Evolutionary conservation across 2,888 invertebrate species (phyloP), one percentile per base, ranked within the genome.

Genomic region (Diaprepes abbreviatus): DNA sequence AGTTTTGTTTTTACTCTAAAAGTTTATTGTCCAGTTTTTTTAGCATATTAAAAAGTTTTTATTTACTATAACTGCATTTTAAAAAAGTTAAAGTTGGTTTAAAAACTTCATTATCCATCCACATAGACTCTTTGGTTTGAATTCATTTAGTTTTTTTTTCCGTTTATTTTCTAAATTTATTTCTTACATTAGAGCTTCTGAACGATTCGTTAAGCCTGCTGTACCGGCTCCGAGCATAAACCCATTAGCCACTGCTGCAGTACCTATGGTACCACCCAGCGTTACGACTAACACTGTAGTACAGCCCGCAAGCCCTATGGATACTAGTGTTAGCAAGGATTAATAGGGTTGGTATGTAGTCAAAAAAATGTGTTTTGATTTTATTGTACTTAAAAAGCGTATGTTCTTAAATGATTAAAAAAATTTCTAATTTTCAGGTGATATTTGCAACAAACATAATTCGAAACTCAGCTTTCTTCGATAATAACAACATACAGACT

Each of bases 191-290:
- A 71, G 71, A 40, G 48, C 71, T 57, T 71, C 71, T 78, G 94
- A 94, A 82, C 88, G 94, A 77, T 95, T 95, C 81, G 92, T 94
- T 70, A 95, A 95, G 84, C 95, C 95, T 70, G 94, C 94, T 70
- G 90, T 93, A 82, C 94, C 93, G 70, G 84, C 84, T 52, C 70
- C 70, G 16, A 73, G 59, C 33, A 52, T 64, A 59, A 63, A 28
- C 9, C 40, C 59, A 24, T 31, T 58, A 10, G 40, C 6, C 1
- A 38, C 16, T 17, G 38, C 81, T 78, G 35, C 54, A 21, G 33
- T 63, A 14, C 28, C 48, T 16, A 50, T 50, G 48, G 38, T 43
- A 1, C 66, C 72, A 7, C 74, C 73, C 2, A 78, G 78, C 59
- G 78, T 90, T 88, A 84, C 91, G 83, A 52, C 60, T 7, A 57